Evolutionary conservation across 2,888 invertebrate species (phyloP).

Genomic region (Patella depressa): DNA sequence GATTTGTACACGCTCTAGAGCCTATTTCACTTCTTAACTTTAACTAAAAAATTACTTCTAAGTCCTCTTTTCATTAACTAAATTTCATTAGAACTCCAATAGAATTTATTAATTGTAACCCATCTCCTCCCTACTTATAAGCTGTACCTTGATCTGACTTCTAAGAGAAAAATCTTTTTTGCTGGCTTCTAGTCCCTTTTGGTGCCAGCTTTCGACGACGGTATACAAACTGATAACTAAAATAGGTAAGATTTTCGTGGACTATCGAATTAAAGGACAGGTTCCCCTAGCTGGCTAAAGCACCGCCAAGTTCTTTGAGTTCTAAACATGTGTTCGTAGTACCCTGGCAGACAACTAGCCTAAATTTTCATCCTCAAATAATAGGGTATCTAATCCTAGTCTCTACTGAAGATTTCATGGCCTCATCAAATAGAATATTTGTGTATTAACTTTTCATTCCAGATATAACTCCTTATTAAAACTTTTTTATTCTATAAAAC

Average conservation of each 20-base stretch:
- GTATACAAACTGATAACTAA: constrained; percentile 47
- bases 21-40: constrained; percentile 47
- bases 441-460: neutral
- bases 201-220: constrained; percentile 47
- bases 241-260: constrained; percentile 34
- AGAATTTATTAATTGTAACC: constrained; percentile 75
- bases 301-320: constrained; percentile 58
- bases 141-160: constrained; percentile 83
- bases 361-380: constrained; percentile 42
- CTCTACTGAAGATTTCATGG: constrained; percentile 35
- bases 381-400: constrained; percentile 59
- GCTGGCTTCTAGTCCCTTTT: constrained; percentile 73
- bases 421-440: constrained; percentile 10
- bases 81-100: constrained; percentile 16
- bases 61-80: constrained; percentile 44
- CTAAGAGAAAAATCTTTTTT: constrained; percentile 71
- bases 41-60: constrained; percentile 44
- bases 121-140: constrained; percentile 78
- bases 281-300: constrained; percentile 50
- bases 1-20: constrained; percentile 83
- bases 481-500: neutral
- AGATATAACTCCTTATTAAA: constrained; percentile 15
- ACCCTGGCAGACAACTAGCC: constrained; percentile 30
- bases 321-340: constrained; percentile 47
- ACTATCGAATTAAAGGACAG: constrained; percentile 50